Conservation (phyloP, 2,797 vertebrate species). For the Mus spretus region DNA sequence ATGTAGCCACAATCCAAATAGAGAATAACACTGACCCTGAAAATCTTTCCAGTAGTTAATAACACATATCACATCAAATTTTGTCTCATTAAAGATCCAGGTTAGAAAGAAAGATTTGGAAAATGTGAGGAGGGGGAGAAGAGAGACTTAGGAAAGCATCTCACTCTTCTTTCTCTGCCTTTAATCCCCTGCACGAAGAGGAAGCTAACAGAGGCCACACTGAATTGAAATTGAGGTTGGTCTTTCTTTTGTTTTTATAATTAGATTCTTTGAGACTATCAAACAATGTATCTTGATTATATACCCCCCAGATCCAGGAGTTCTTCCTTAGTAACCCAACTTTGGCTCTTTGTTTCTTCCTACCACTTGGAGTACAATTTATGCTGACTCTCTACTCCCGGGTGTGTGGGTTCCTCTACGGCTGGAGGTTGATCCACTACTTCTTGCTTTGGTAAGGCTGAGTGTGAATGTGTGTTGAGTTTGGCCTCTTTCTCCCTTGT, state of each 20-base stretch:
- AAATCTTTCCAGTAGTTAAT: not conserved
- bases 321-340: not conserved
- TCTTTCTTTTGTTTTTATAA: not conserved
- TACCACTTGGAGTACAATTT: too few relatives aligned
- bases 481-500: not conserved
- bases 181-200: not conserved
- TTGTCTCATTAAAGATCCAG: not conserved
- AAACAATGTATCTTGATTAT: not conserved
- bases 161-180: not conserved
- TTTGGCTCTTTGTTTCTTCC: not conserved
- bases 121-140: not conserved
- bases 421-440: not conserved
- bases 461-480: not conserved
- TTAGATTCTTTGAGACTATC: not conserved
- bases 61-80: slow-evolving; percentile 13
- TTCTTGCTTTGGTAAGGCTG: not conserved
- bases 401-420: not conserved
- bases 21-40: not conserved
- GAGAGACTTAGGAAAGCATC: not conserved
- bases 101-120: not conserved
- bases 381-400: too few relatives aligned
- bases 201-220: slow-evolving; percentile 8
- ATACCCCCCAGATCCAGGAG: not conserved
- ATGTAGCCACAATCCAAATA: not conserved
- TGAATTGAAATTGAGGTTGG: not conserved